Conservation (phyloP, 2,797 vertebrate genomes). For the Eulemur albifrons region DNA sequence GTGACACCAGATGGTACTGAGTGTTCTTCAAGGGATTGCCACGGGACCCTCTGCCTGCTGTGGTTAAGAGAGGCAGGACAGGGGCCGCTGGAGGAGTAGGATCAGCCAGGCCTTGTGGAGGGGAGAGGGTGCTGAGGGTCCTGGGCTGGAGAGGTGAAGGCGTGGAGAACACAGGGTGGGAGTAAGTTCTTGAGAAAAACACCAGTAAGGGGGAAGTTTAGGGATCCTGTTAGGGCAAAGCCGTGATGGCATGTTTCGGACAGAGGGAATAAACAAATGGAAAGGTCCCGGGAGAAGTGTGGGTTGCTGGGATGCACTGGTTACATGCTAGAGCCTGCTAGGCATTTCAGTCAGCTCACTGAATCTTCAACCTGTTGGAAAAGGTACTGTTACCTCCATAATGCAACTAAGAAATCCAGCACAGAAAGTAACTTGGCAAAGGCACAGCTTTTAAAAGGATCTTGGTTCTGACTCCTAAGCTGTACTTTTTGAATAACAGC, state of each 20-base stretch:
- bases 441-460: background rate
- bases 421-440: background rate
- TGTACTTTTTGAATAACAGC: background rate
- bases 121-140: background rate
- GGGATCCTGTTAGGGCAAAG: background rate
- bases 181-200: background rate
- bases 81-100: too few species aligned
- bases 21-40: background rate
- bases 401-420: background rate
- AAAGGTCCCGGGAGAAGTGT: background rate
- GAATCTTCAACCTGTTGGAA: background rate
- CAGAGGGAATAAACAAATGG: background rate
- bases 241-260: background rate
- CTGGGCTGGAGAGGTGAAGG: background rate
- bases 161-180: background rate
- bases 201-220: too few species aligned
- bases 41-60: background rate
- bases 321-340: background rate
- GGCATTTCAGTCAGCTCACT: background rate
- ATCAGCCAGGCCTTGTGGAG: background rate
- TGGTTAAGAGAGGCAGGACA: background rate
- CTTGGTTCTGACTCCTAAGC: too few species aligned
- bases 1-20: slow-evolving; percentile 37
- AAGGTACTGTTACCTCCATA: background rate
- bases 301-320: background rate